phyloP scores from a whole-genome alignment of 2,797 vertebrate species.

The Gymnopithys bicolor region DNA sequence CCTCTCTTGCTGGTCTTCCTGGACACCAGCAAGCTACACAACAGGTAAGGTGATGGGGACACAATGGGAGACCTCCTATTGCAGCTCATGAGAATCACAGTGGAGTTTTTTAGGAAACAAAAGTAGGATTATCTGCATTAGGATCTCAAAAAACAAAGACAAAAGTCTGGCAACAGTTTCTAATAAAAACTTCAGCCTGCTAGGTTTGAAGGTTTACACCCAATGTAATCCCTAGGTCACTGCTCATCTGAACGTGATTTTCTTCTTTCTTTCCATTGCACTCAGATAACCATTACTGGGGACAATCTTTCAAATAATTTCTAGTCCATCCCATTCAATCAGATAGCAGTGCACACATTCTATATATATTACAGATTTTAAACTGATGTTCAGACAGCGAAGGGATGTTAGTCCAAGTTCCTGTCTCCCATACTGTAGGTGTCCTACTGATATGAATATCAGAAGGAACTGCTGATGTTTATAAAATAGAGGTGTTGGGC shows the following conservation, averaged over 20 bases:
- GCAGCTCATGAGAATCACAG: neutral
- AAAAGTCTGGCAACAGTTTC: neutral
- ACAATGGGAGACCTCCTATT: neutral
- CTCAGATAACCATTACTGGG: neutral
- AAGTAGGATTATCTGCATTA: neutral
- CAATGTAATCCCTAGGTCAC: neutral
- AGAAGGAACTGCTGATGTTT: neutral
- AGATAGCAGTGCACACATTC: neutral
- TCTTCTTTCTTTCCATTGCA: neutral
- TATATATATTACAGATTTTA: neutral
- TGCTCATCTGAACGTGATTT: neutral
- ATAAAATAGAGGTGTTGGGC: neutral
- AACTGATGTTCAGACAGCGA: neutral
- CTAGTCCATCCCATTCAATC: neutral
- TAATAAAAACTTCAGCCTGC: neutral
- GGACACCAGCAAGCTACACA: neutral
- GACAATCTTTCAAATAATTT: neutral
- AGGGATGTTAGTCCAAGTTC: neutral
- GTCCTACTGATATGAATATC: neutral
- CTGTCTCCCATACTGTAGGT: neutral
- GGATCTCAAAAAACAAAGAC: neutral
- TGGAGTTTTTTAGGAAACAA: neutral
- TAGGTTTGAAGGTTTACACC: neutral
- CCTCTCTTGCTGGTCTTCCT: neutral
- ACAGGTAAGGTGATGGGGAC: neutral